These are phyloP conservation scores for Siphlonurus alternatus DNA, from an alignment of 2,888 invertebrate species.

Conservation along the genomic window DNA sequence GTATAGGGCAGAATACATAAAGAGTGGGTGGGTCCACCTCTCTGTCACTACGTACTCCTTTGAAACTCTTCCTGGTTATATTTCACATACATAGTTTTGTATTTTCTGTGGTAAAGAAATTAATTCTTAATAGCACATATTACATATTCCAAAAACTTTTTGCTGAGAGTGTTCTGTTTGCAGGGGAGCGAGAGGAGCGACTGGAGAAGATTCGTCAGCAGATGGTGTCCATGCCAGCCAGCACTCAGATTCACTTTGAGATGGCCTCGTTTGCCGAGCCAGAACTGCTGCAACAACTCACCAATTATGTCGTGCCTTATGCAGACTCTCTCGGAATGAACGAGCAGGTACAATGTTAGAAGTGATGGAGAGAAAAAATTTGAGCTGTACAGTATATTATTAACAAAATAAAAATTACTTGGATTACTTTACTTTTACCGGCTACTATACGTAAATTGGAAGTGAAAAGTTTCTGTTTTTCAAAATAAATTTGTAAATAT, in stretches of 20 bases:
- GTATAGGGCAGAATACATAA: too few species aligned
- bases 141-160: neutral
- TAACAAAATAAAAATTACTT: neutral
- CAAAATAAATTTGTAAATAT: too few species aligned
- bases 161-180: too few species aligned
- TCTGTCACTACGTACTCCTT: too few species aligned
- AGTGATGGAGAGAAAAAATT: neutral
- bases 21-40: too few species aligned
- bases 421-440: neutral
- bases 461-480: too few species aligned
- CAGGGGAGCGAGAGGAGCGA: constrained; percentile 45
- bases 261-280: constrained; percentile 73
- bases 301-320: constrained; percentile 48
- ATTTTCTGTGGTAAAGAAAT: too few species aligned
- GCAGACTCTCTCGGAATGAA: constrained; percentile 77
- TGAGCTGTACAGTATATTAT: constrained; percentile 2
- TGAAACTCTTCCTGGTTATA: too few species aligned
- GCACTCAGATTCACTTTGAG: constrained; percentile 62
- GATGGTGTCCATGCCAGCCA: constrained; percentile 38
- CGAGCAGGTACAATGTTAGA: constrained; percentile 51
- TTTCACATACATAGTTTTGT: too few species aligned
- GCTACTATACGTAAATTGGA: neutral
- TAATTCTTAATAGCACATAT: neutral
- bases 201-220: constrained; percentile 46
- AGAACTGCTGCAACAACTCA: constrained; percentile 44